These are phyloP conservation scores for Myopa testacea DNA, from an alignment of 2,888 invertebrate genomes.

Conservation along the genomic window DNA sequence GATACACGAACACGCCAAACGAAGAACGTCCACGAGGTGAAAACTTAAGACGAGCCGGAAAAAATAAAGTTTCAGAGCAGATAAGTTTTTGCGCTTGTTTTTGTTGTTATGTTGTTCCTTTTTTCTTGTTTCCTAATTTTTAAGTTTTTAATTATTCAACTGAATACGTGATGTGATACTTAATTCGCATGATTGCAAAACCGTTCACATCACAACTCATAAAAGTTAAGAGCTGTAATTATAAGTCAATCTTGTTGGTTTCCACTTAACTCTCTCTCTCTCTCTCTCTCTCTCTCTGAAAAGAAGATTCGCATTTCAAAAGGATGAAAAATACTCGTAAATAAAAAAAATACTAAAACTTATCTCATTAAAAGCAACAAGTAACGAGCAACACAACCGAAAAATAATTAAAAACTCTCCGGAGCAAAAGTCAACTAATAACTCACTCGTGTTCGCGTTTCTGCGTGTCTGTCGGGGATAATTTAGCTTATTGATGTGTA, in stretches of 20 bases:
- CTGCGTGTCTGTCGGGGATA: too few relatives aligned
- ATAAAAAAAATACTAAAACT: neutral
- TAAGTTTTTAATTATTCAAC: neutral
- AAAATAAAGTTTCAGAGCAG: constrained; percentile 29
- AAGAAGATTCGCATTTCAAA: neutral
- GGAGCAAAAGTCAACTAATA: neutral
- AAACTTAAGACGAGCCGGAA: neutral
- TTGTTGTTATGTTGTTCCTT: neutral
- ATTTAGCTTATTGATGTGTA: too few relatives aligned
- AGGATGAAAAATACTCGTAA: neutral
- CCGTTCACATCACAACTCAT: too few relatives aligned
- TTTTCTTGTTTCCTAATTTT: neutral
- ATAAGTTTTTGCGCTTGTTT: constrained; percentile 41
- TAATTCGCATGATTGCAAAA: too few relatives aligned
- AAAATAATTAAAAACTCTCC: neutral
- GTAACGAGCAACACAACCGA: too few relatives aligned
- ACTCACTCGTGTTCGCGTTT: too few relatives aligned
- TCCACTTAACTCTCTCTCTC: neutral
- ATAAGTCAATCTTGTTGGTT: neutral
- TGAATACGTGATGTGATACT: too few relatives aligned
- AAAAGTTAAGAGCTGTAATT: too few relatives aligned
- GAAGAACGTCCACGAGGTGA: neutral
- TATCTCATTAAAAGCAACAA: too few relatives aligned
- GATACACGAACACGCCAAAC: neutral
- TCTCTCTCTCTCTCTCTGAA: neutral